These are phyloP conservation scores for Macrosiphum euphorbiae DNA, from an alignment of 2,888 invertebrate species.

Conservation along the genomic window DNA sequence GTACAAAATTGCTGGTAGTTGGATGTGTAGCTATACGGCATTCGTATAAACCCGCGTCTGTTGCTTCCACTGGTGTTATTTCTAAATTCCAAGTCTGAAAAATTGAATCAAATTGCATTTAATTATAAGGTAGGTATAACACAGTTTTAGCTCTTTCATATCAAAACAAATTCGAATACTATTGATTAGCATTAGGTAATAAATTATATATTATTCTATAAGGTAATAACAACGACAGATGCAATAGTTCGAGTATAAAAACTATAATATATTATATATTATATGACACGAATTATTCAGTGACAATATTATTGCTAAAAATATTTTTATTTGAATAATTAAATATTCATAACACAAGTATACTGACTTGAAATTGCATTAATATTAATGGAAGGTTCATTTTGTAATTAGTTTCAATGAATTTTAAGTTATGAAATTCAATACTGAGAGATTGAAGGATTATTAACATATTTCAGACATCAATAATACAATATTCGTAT, in stretches of 20 bases:
- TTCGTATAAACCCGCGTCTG: slow-evolving; percentile 71
- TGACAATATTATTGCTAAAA: background rate
- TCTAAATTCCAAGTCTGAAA: slow-evolving; percentile 71
- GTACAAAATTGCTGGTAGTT: slow-evolving; percentile 71
- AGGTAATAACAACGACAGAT: background rate
- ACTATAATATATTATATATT: background rate
- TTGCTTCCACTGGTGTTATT: slow-evolving; percentile 71
- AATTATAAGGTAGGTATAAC: background rate
- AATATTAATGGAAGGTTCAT: background rate
- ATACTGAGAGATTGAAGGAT: background rate
- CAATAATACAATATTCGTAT: background rate
- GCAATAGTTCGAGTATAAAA: background rate
- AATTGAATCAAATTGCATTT: background rate
- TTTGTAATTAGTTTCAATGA: background rate
- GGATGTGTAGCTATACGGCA: slow-evolving; percentile 72
- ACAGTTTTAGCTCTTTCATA: background rate
- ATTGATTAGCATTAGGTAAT: background rate
- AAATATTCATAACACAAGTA: background rate
- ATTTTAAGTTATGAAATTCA: background rate
- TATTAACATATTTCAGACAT: background rate
- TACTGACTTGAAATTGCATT: background rate
- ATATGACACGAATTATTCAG: background rate
- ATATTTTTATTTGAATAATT: background rate
- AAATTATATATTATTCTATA: background rate
- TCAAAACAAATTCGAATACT: background rate